Conservation (phyloP, 92 coral and sea anemone genomes). For the Palythoa heliodiscus region DNA sequence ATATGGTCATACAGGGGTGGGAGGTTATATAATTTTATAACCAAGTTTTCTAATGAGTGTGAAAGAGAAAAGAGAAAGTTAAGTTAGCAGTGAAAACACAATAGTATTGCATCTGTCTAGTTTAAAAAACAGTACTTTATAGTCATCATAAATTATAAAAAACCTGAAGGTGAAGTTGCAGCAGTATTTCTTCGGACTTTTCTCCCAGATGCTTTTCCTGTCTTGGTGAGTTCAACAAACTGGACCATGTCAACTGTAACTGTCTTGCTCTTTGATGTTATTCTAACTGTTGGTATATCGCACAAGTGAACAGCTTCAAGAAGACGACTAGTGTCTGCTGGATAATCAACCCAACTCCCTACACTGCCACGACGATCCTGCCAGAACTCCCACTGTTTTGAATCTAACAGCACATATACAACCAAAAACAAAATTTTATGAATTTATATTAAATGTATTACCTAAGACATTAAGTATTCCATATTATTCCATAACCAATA, state of each 20-base stretch:
- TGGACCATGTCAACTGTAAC: slow-evolving; percentile 58
- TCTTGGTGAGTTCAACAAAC: slow-evolving; percentile 52
- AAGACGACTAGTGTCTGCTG: slow-evolving; percentile 59
- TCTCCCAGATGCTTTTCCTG: slow-evolving; percentile 66
- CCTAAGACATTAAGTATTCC: neutral
- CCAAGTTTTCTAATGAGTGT: too few relatives aligned
- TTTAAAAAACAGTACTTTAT: neutral
- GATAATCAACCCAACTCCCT: slow-evolving; percentile 76
- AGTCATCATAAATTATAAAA: neutral
- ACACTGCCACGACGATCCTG: slow-evolving; percentile 62
- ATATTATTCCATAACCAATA: neutral
- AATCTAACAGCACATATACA: neutral
- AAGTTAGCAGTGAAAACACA: too few relatives aligned
- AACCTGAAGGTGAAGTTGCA: slow-evolving; percentile 58
- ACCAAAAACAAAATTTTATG: neutral
- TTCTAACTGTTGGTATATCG: slow-evolving; percentile 57
- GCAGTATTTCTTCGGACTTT: slow-evolving; percentile 68
- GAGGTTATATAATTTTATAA: too few relatives aligned
- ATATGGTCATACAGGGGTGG: too few relatives aligned
- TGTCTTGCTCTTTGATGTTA: slow-evolving; percentile 63
- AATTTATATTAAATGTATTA: neutral
- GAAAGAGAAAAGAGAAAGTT: too few relatives aligned
- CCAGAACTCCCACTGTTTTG: slow-evolving; percentile 69
- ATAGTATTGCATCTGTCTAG: neutral
- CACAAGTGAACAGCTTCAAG: slow-evolving; percentile 79